Evolutionary conservation across 1,140 invertebrate species (phyloP).

Genomic region (Pseudomyrmex cubaensis): DNA sequence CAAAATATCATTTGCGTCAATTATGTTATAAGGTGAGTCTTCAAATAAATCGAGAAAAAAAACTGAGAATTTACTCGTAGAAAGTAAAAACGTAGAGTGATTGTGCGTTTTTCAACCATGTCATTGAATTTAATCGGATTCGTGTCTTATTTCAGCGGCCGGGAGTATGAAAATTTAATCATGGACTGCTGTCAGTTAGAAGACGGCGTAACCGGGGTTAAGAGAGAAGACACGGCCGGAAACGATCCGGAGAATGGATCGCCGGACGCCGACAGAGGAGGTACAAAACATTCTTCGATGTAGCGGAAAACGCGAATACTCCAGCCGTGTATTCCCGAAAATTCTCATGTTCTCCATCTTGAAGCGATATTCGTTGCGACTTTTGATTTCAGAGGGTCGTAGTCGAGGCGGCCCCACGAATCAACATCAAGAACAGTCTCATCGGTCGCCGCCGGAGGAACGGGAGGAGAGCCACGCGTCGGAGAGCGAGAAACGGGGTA

Average conservation of each 20-base stretch:
- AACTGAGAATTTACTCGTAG: background rate
- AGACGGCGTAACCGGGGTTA: constrained; percentile 90
- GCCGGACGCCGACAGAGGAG: constrained; percentile 92
- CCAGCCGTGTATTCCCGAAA: no score
- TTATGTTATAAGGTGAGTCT: constrained; percentile 94
- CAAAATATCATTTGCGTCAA: constrained; percentile 98
- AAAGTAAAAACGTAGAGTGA: no score
- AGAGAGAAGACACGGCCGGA: constrained; percentile 91
- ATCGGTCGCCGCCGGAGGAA: constrained; percentile 85
- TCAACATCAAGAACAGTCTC: constrained; percentile 85
- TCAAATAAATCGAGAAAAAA: background rate
- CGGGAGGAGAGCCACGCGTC: constrained; percentile 86
- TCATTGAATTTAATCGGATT: background rate
- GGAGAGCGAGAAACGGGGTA: constrained; percentile 85
- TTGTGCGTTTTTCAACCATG: no score
- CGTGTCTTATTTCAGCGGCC: constrained; percentile 89
- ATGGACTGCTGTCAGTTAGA: constrained; percentile 97
- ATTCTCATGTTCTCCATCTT: constrained; percentile 38
- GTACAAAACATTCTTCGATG: constrained; percentile 79
- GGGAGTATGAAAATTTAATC: constrained; percentile 95
- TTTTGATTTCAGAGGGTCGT: constrained; percentile 84
- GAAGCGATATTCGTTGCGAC: constrained; percentile 41
- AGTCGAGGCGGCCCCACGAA: constrained; percentile 86
- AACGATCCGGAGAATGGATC: constrained; percentile 94
- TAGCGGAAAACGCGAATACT: background rate